Base-by-base conservation (phyloP, 1,140 invertebrate genomes). In the Chironomus tepperi region DNA sequence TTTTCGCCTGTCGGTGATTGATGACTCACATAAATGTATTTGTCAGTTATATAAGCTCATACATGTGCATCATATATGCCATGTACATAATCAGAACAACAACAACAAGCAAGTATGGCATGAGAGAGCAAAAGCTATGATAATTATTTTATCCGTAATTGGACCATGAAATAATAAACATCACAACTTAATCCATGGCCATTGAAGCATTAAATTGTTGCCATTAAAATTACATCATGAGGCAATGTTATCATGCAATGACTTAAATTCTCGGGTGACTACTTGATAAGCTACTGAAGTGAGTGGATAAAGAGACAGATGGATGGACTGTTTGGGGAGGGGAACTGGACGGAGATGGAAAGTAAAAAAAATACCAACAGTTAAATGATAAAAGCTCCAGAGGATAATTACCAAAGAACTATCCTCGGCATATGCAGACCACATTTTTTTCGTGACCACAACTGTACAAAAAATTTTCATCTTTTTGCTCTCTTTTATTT, bases 111-210 rank as follows among this genome's bases (percentile, higher is more conserved):
- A n/a, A n/a, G n/a, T n/a, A n/a, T n/a, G n/a, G n/a, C n/a, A n/a
- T n/a, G n/a, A 47, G 15, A n/a, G 12, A 57, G 12, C 47, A 12
- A 8, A 57, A 57, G 47, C n/a, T 2, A 34, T 15, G 47, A 57
- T 57, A 57, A 57, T 57, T 57, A 57, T 57, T 57, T 57, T 57
- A 57, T 12, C 47, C 47, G 12, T 57, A 57, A 57, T 57, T 57
- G 47, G 47, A 57, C 47, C 47, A 57, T 57, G 47, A 57, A 57
- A 57, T 57, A 57, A 57, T 57, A 57, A 57, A 57, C 47, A 57
- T 12, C 43, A 47, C 15, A 47, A 47, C 47, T 57, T 57, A 57
- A 57, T 57, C 47, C 47, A 57, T n/a, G 12, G n/a, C n/a, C 10
- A 57, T 12, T 57, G 12, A 57, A n/a, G 47, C 47, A 57, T 57